phyloP scores from a whole-genome alignment of 2,797 vertebrate genomes.

The Acipenser ruthenus region DNA sequence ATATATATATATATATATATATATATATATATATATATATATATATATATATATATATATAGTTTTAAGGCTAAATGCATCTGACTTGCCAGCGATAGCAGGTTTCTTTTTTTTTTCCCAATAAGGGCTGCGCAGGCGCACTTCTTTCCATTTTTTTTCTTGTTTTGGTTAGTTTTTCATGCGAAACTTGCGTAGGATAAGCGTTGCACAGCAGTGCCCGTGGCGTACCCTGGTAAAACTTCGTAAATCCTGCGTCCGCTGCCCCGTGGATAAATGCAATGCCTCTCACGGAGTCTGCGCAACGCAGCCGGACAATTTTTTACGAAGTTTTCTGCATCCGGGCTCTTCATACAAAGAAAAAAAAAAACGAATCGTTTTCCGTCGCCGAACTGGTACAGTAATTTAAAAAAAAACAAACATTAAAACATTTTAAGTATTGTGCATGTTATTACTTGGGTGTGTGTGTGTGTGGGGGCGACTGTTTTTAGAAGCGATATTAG shows the following conservation, averaged over 20 bases:
- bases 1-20: too few relatives aligned
- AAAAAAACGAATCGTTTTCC: not conserved
- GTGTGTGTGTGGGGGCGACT: too few relatives aligned
- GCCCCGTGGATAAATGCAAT: conserved; percentile 26
- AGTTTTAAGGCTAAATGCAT: too few relatives aligned
- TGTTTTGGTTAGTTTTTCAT: not conserved
- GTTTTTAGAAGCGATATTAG: too few relatives aligned
- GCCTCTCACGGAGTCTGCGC: conserved; percentile 32
- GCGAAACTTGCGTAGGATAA: not conserved
- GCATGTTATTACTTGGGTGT: too few relatives aligned
- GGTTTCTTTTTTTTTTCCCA: not conserved
- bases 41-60: too few relatives aligned
- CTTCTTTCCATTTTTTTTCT: conserved; percentile 15
- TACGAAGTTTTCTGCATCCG: conserved; percentile 39
- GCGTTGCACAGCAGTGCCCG: conserved; percentile 6
- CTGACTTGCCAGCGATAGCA: not conserved
- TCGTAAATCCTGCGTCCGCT: conserved; percentile 22
- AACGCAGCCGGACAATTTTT: conserved; percentile 27
- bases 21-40: too few relatives aligned
- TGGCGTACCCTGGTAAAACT: conserved; percentile 17
- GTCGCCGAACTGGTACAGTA: too few relatives aligned
- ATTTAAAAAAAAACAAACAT: too few relatives aligned
- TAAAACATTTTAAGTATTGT: too few relatives aligned
- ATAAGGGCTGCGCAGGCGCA: conserved; percentile 28
- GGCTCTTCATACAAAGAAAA: conserved; percentile 21